A percentile compares a stretch with the other conserved stretches of the same genome.
These are phyloP conservation scores for Hirtodrosophila duncani DNA, from an alignment of 2,888 invertebrate genomes.

Conservation along the genomic window DNA sequence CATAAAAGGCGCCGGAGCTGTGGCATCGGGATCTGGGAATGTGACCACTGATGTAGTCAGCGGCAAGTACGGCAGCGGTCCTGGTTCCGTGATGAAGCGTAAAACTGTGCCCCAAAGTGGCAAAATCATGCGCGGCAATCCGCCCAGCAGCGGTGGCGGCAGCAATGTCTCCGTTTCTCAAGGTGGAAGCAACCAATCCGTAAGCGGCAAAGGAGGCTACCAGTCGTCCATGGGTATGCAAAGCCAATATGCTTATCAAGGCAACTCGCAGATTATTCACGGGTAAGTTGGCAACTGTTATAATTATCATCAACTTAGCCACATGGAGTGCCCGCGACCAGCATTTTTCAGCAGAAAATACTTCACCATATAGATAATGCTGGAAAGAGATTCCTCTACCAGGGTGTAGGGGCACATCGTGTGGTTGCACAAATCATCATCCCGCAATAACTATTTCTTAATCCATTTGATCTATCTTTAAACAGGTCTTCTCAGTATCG, in stretches of 20 bases:
- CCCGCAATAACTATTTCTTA: not conserved
- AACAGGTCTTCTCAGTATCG: constrained; percentile 67
- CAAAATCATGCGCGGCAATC: constrained; percentile 36
- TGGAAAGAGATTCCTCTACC: too few relatives aligned
- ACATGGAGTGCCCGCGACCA: too few relatives aligned
- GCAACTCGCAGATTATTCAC: constrained; percentile 66
- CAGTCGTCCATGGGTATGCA: constrained; percentile 71
- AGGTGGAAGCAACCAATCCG: constrained; percentile 29
- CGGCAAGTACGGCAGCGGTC: constrained; percentile 62
- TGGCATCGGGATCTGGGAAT: constrained; percentile 39
- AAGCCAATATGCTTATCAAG: constrained; percentile 68
- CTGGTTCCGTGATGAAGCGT: constrained; percentile 86
- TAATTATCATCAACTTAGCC: not conserved
- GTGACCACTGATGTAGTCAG: constrained; percentile 49
- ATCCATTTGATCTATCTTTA: not conserved
- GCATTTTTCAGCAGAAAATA: too few relatives aligned
- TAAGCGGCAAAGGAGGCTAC: constrained; percentile 57
- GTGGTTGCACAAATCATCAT: too few relatives aligned
- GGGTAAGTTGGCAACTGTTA: constrained; percentile 41
- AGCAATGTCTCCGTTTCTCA: constrained; percentile 27
- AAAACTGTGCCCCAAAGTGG: constrained; percentile 78
- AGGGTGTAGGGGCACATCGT: too few relatives aligned
- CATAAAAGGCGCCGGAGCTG: constrained; percentile 42
- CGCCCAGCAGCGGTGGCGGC: constrained; percentile 27
- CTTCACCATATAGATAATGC: too few relatives aligned